phyloP scores from a whole-genome alignment of 2,797 vertebrate genomes.

The Coreius guichenoti region DNA sequence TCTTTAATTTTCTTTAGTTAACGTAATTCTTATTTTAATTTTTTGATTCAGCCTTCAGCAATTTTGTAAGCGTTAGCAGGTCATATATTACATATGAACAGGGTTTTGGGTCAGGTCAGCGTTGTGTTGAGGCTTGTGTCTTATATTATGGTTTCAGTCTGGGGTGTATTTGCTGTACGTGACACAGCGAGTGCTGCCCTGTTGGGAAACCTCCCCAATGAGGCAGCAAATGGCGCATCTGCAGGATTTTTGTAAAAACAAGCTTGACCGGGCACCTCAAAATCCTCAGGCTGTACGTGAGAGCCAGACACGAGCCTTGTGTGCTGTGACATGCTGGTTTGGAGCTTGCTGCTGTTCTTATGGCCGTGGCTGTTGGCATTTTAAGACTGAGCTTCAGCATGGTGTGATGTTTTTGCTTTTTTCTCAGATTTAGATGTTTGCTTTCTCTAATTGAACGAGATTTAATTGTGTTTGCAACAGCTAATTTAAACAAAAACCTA shows the following conservation, averaged over 20 bases:
- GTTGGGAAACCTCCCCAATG: slow-evolving; percentile 64
- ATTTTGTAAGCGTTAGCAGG: neutral
- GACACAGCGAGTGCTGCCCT: slow-evolving; percentile 73
- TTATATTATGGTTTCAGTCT: slow-evolving; percentile 80
- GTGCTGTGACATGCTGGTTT: slow-evolving; percentile 49
- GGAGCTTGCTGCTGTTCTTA: slow-evolving; percentile 40
- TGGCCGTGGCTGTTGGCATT: slow-evolving; percentile 27
- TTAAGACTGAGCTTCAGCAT: slow-evolving; percentile 15
- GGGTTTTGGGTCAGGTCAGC: neutral
- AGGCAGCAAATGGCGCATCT: slow-evolving; percentile 66
- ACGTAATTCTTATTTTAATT: neutral
- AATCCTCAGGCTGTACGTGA: slow-evolving; percentile 51
- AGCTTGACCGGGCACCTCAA: slow-evolving; percentile 32
- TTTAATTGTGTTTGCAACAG: neutral
- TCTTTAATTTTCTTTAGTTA: neutral
- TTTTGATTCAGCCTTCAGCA: neutral
- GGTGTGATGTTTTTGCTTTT: slow-evolving; percentile 23
- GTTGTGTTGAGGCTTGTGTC: slow-evolving; percentile 38
- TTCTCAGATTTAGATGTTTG: neutral
- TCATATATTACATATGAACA: neutral
- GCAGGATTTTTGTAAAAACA: slow-evolving; percentile 38
- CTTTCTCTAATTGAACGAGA: neutral
- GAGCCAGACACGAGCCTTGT: slow-evolving; percentile 35
- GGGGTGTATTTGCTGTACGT: slow-evolving; percentile 85
- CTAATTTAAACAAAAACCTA: neutral